These are phyloP conservation scores for Latrodectus geometricus DNA, from an alignment of 1,140 invertebrate genomes.

Conservation along the genomic window DNA sequence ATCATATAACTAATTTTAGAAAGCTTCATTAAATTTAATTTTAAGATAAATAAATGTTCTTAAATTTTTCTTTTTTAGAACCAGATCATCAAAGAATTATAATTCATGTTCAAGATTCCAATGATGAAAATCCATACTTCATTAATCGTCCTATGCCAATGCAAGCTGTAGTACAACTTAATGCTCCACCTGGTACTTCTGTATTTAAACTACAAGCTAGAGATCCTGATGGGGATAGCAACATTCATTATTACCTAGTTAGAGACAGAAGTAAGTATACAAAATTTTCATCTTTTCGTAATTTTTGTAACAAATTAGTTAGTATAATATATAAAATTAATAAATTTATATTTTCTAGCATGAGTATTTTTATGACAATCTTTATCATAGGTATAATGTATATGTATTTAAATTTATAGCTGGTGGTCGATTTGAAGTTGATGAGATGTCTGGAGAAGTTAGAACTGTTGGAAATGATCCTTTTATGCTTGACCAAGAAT, in stretches of 20 bases:
- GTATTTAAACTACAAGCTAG: conserved; percentile 95
- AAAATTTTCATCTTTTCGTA: neutral
- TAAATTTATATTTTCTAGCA: no score
- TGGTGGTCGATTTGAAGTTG: conserved; percentile 85
- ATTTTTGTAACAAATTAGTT: no score
- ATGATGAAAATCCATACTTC: conserved; percentile 95
- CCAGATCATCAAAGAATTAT: conserved; percentile 95
- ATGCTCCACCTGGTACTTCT: conserved; percentile 93
- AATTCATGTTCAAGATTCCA: conserved; percentile 94
- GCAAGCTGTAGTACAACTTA: conserved; percentile 94
- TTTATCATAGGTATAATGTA: no score
- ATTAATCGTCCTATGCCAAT: conserved; percentile 94
- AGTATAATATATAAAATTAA: no score
- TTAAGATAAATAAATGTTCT: no score
- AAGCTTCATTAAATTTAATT: no score
- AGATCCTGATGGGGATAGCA: conserved; percentile 93
- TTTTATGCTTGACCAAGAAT: conserved; percentile 95
- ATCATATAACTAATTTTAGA: no score
- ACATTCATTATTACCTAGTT: conserved; percentile 95
- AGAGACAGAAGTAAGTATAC: conserved; percentile 80
- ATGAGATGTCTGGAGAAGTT: conserved; percentile 93
- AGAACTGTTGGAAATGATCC: conserved; percentile 88
- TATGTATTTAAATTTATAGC: conserved; percentile 70
- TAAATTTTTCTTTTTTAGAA: conserved; percentile 73
- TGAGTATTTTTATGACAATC: no score